A percentile compares a stretch with the other conserved stretches of the same genome.
These are phyloP conservation scores for Tolypeutes matacus DNA, from an alignment of 2,797 vertebrate species.

Conservation along the genomic window DNA sequence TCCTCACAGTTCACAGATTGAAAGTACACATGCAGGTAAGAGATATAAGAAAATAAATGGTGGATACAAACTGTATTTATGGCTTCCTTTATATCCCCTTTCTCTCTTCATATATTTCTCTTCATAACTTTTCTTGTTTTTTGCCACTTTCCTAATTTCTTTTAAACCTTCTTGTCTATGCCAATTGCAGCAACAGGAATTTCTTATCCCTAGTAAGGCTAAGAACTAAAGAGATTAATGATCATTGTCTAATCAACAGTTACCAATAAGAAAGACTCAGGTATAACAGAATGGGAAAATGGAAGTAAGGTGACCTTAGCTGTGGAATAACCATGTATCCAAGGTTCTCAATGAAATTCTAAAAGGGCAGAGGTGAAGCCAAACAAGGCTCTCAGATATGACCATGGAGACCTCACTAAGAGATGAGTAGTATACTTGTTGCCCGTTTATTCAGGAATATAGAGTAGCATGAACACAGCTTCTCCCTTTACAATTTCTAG, in stretches of 20 bases:
- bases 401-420: neutral
- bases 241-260: neutral
- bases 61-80: neutral
- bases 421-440: neutral
- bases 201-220: conserved; percentile 34
- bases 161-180: conserved; percentile 42
- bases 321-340: neutral
- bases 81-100: conserved; percentile 22
- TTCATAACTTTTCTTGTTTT: conserved; percentile 3
- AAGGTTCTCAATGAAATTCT: neutral
- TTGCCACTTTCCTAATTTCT: neutral
- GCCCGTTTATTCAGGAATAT: neutral
- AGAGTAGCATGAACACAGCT: neutral
- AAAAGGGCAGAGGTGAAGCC: neutral
- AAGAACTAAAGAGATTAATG: neutral
- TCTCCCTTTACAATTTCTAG: neutral
- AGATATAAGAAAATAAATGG: conserved; percentile 26
- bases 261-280: conserved; percentile 26
- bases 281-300: neutral
- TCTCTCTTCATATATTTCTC: neutral
- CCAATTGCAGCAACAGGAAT: conserved; percentile 25
- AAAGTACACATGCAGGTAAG: neutral
- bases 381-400: neutral
- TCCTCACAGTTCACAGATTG: neutral
- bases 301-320: neutral